These are phyloP conservation scores for Phenganax stokvisi DNA, from an alignment of 92 coral and sea anemone genomes.

Conservation along the genomic window DNA sequence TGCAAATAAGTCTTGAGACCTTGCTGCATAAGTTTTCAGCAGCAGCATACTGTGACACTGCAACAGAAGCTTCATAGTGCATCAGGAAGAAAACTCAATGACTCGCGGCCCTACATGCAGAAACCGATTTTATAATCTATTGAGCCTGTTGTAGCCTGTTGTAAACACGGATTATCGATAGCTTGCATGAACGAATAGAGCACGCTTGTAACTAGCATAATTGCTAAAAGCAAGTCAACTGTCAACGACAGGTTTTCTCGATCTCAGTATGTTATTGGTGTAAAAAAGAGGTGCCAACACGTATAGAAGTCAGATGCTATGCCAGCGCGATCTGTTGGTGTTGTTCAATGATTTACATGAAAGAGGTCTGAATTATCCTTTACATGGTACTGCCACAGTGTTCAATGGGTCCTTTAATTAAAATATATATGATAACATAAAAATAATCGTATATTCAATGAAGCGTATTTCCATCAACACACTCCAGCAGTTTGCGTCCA, in stretches of 20 bases:
- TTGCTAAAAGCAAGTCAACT: not conserved
- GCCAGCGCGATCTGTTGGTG: no score
- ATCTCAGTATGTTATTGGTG: no score
- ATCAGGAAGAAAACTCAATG: constrained; percentile 13
- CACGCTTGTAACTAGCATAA: not conserved
- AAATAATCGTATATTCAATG: not conserved
- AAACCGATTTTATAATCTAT: not conserved
- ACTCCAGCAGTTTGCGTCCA: not conserved
- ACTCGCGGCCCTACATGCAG: not conserved
- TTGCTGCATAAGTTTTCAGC: not conserved
- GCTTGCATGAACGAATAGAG: not conserved
- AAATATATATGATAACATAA: not conserved
- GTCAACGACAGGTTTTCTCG: not conserved
- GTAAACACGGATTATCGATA: not conserved
- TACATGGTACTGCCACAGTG: no score
- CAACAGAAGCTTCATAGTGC: not conserved
- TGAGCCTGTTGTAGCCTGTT: not conserved
- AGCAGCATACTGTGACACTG: not conserved
- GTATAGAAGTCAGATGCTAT: no score
- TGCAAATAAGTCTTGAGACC: not conserved
- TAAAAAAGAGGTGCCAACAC: no score
- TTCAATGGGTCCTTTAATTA: not conserved
- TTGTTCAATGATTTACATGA: no score
- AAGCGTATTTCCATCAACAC: constrained; percentile 8
- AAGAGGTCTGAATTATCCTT: not conserved